phyloP scores from a whole-genome alignment of 2,113 vertebrate species.

The Oryzias woworae region DNA sequence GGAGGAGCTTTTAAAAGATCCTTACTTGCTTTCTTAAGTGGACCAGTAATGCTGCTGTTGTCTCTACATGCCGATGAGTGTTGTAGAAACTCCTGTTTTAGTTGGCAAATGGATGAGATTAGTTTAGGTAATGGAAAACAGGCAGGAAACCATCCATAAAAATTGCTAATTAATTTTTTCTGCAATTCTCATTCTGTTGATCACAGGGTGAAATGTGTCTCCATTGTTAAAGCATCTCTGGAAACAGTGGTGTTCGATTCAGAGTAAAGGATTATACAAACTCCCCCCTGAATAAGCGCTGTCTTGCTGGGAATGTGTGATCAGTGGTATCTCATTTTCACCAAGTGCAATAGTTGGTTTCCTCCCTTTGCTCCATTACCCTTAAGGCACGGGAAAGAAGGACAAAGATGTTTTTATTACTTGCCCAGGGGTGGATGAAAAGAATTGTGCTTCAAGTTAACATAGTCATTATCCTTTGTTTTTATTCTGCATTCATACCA shows the following conservation, averaged over 20 bases:
- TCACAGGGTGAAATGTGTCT: constrained; percentile 2
- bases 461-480: constrained; percentile 35
- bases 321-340: constrained; percentile 65
- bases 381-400: constrained; percentile 38
- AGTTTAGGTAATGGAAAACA: not conserved
- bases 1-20: not conserved
- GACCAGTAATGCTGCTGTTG: too few relatives aligned
- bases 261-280: constrained; percentile 14
- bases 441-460: constrained; percentile 50
- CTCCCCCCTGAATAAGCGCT: constrained; percentile 38
- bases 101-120: not conserved
- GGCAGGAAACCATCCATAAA: not conserved
- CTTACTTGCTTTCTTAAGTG: not conserved
- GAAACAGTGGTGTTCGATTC: constrained; percentile 9
- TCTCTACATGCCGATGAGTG: too few relatives aligned
- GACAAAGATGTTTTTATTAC: constrained; percentile 64
- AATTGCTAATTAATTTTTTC: too few relatives aligned
- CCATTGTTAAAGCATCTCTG: not conserved
- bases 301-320: constrained; percentile 44
- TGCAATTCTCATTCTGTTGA: constrained; percentile 13
- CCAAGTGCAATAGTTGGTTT: constrained; percentile 64
- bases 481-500: constrained; percentile 56
- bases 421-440: constrained; percentile 43
- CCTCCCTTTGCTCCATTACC: constrained; percentile 60
- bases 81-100: too few relatives aligned